phyloP scores from a whole-genome alignment of 2,113 vertebrate species.

The Datnioides undecimradiatus region DNA sequence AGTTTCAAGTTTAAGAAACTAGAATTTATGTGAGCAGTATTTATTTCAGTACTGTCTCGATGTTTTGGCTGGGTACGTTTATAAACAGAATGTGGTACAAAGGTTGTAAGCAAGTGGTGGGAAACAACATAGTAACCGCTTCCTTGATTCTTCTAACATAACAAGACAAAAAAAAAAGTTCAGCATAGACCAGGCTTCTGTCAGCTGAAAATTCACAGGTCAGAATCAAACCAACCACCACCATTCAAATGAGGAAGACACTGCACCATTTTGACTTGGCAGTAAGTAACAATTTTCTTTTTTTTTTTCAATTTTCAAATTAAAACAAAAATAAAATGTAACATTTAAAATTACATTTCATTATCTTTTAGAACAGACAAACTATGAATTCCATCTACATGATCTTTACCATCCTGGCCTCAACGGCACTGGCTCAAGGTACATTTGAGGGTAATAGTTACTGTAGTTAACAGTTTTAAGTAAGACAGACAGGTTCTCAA shows the following conservation, averaged over 20 bases:
- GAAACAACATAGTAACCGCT: not conserved
- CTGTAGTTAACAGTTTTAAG: too few species aligned
- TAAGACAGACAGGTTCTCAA: too few species aligned
- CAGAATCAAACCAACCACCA: not conserved
- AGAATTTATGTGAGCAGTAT: not conserved
- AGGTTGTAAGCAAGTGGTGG: not conserved
- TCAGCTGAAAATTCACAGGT: not conserved
- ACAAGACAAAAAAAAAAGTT: not conserved
- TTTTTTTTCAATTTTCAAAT: too few species aligned
- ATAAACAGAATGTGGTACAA: too few species aligned
- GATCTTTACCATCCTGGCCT: conserved; percentile 3
- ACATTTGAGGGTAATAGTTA: not conserved
- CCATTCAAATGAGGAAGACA: not conserved
- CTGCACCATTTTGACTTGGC: not conserved
- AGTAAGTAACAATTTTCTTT: not conserved
- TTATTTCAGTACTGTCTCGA: not conserved
- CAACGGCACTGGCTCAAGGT: conserved; percentile 39
- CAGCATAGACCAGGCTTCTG: not conserved
- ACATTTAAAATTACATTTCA: not conserved
- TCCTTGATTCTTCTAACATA: not conserved
- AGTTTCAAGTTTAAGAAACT: not conserved
- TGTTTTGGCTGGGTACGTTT: not conserved
- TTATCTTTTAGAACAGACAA: conserved; percentile 18
- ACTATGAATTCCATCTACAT: conserved; percentile 40
- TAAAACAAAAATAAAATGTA: not conserved